Base-by-base conservation (phyloP, 2,797 vertebrate genomes). In the Ciconia nigra region DNA sequence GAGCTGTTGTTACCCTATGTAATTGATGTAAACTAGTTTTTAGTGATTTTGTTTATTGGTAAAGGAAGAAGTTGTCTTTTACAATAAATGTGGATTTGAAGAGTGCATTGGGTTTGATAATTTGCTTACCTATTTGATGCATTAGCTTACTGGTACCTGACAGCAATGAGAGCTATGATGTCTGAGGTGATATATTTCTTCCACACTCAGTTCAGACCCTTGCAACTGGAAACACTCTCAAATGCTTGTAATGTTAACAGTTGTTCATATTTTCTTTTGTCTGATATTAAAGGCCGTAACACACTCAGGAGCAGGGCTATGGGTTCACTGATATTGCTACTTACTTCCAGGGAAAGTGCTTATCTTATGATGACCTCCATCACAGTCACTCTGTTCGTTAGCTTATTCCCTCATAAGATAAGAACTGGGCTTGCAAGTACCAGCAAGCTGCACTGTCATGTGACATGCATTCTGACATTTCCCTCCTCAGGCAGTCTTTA, bases 381-480 rank as follows among this genome's bases (percentile, higher is more conserved):
- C 3, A 5, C 29, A 87, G 55, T 89, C 66, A 72, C 46, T 86
- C 33, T 94, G 41, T 78, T 95, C 70, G 89, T 74, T 54, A 91
- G 22, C 37, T 70, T 58, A 70, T 91, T 93, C 62, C 52, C 31
- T 87, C 16, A 4, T 54, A 63, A 83, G 84, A 84, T 74, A 93
- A 85, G 31, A 57, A 74, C 66, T 84, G 76, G 69, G 55, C 86
- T 93, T 94, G 49, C 46, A 91, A 95, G 70, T 90, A 96, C 28
- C 65, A 93, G 29, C n/a, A 90, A 96, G n/a, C 63, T 52, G 17
- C 73, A 37, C 26, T 83, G 26, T 82, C 31, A 52, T 89, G 59
- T 84, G 84, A 69, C 62, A 41, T 67, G 33, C 18, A 83, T 73
- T 83, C 88, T 96, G 88, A 95, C 70, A 77, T 90, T 93, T 96